Percentiles rank a stretch among this genome's conserved stretches.
Evolutionary conservation across 2,797 vertebrate species (phyloP).

Genomic region (Eupleurogrammus muticus): DNA sequence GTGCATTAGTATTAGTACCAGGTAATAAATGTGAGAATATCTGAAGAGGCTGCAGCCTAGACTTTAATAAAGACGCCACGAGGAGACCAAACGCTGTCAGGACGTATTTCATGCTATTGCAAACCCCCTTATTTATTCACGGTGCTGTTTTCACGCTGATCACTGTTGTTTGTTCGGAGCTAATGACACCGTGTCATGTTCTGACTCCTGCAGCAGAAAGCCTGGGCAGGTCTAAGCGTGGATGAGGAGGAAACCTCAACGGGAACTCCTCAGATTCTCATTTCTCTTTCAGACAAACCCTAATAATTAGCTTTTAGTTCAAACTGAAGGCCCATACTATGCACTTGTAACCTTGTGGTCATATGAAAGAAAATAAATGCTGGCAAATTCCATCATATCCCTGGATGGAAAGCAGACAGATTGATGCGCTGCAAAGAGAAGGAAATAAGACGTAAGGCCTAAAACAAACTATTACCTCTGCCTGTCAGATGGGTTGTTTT

Average conservation of each 20-base stretch:
- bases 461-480: conserved; percentile 5
- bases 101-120: conserved; percentile 6
- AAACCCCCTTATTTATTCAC: not conserved
- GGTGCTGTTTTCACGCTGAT: conserved; percentile 16
- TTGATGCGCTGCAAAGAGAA: not conserved
- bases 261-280: conserved; percentile 2
- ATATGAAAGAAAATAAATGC: not conserved
- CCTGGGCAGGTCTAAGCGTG: not conserved
- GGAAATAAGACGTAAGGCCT: conserved; percentile 7
- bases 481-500: not conserved
- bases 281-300: not conserved
- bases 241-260: too few relatives aligned
- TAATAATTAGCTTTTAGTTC: too few relatives aligned
- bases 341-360: not conserved
- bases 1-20: not conserved
- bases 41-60: not conserved
- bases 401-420: conserved; percentile 2
- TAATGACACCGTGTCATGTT: conserved; percentile 32
- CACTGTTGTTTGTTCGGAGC: not conserved
- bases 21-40: not conserved
- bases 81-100: not conserved
- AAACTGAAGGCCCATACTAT: too few relatives aligned
- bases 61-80: not conserved
- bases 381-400: not conserved
- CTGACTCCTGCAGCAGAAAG: conserved; percentile 8